phyloP scores from a whole-genome alignment of 37 sponge, comb jelly and placozoan genomes.

The Dysidea cf. avara region DNA sequence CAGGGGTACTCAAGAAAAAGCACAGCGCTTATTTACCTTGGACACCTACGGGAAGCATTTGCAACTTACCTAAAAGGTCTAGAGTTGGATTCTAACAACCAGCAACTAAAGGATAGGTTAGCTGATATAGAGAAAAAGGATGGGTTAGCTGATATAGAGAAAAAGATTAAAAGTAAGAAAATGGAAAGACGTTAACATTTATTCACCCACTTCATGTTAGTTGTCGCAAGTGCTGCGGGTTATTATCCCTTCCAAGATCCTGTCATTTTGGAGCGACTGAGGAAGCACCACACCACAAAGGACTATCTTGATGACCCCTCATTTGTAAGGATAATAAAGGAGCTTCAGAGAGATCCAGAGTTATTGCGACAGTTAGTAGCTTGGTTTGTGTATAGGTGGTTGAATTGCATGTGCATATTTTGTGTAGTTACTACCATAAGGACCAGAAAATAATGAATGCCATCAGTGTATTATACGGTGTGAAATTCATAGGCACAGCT shows the following conservation, averaged over 20 bases:
- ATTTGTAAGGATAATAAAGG: constrained; percentile 43
- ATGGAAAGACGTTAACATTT: no score
- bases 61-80: constrained; percentile 57
- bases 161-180: background rate
- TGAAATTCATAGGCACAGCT: no score
- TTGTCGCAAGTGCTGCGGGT: no score
- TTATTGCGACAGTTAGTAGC: constrained; percentile 10
- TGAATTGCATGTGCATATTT: no score
- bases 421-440: no score
- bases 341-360: constrained; percentile 24
- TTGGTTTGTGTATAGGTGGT: no score
- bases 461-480: no score
- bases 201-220: no score
- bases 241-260: constrained; percentile 67
- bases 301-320: constrained; percentile 55
- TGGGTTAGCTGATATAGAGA: constrained; percentile 44
- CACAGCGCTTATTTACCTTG: constrained; percentile 43
- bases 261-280: constrained; percentile 31
- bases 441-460: no score
- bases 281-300: constrained; percentile 40
- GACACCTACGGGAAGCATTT: constrained; percentile 40
- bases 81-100: constrained; percentile 53
- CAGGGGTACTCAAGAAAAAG: constrained; percentile 81
- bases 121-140: constrained; percentile 42
- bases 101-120: constrained; percentile 51